Evolutionary conservation across 2,113 vertebrate species (phyloP), one percentile per base, ranked within the genome.

Genomic region (Brevimyrus niger): DNA sequence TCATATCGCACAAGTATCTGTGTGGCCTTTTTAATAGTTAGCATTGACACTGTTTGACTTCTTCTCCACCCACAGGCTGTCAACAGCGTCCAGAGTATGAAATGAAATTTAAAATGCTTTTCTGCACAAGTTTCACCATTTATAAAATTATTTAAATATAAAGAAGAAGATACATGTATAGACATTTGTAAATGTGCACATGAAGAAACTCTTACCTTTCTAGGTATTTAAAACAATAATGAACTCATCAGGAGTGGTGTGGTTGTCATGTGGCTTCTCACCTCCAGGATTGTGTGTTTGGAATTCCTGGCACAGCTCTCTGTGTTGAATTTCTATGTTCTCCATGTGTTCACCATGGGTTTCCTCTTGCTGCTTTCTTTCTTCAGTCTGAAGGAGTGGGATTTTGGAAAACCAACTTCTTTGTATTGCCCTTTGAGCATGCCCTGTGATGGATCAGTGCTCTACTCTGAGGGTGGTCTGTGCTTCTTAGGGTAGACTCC

Each of bases 21-120:
- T 97, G 97, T 98, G 96, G 97, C 97, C 97, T 96, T 96, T 95
- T 96, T 97, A 98, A 98, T 97, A 97, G 97, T 96, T 94, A 95
- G 96, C 95, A 96, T 96, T 97, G 97, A 97, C 97, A 97, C 95
- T 94, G 97, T 97, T 97, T 97, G 96, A 97, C 97, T 97, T 96
- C 94, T 95, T 94, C 94, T 94, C 95, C 97, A 97, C 97, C 97
- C 97, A 97, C 96, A 94, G 95, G 95, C 96, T 95, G 93, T 96
- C 96, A 95, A 95, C 96, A 97, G 97, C 93, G 93, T 94, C 94
- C 92, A 92, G 44, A n/a, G 19, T 47, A 47, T 23, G 19, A 84
- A 11, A 44, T 46, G 42, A 47, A n/a, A 47, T 84, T 84, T 44
- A 47, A 84, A 23, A 47, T 47, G 44, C 82, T 47, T 92, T 46